Conservation (phyloP, 2,113 vertebrate genomes). For the Plecturocebus donacophilus region DNA sequence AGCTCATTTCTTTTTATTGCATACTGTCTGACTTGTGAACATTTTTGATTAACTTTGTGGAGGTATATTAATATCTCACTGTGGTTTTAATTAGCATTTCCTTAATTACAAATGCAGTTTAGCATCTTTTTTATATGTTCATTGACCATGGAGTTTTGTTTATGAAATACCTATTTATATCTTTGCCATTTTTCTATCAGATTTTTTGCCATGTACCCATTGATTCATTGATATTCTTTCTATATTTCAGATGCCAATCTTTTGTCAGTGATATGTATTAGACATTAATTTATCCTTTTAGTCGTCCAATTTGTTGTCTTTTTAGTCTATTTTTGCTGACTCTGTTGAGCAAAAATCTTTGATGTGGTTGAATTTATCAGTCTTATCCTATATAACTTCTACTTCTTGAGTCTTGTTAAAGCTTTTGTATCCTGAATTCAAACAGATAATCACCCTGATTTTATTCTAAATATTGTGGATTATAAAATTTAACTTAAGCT, state of each 20-base stretch:
- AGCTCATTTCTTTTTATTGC: background rate
- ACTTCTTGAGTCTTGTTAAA: background rate
- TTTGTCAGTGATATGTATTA: background rate
- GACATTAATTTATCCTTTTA: background rate
- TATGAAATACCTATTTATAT: background rate
- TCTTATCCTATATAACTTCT: background rate
- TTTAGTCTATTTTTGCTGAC: background rate
- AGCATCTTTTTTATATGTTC: background rate
- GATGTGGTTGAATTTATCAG: background rate
- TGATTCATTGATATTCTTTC: background rate
- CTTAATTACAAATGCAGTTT: background rate
- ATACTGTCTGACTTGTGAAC: background rate
- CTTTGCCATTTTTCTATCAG: background rate
- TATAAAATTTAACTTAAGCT: slow-evolving; percentile 4
- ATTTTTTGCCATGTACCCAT: background rate
- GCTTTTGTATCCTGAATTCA: background rate
- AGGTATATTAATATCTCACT: background rate
- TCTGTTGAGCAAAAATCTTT: background rate
- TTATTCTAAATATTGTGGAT: background rate
- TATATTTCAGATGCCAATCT: background rate
- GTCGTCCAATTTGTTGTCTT: background rate
- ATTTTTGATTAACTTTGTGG: background rate
- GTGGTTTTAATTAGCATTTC: background rate
- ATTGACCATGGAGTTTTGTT: background rate
- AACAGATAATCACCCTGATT: background rate